Evolutionary conservation across 1,140 invertebrate genomes (phyloP).

Genomic region (Linepithema humile): DNA sequence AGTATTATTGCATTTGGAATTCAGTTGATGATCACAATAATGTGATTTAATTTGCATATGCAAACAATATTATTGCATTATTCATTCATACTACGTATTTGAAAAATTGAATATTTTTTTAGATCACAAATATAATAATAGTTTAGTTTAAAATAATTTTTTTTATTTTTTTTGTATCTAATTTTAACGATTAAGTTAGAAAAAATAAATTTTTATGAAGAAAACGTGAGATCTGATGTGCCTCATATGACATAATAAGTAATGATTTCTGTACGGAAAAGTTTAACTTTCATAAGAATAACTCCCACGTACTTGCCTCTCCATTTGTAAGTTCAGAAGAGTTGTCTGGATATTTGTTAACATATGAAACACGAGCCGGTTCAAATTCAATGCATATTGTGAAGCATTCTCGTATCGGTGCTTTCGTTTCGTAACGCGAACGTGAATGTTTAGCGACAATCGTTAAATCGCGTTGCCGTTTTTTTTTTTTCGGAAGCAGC

Average conservation of each 20-base stretch:
- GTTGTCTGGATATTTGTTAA: slow-evolving; percentile 7
- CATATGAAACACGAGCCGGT: not conserved
- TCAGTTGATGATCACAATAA: not conserved
- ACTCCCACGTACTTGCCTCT: no score
- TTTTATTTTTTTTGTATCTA: no score
- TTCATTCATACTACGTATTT: not conserved
- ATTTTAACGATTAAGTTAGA: not conserved
- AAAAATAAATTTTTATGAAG: not conserved
- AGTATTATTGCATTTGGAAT: not conserved
- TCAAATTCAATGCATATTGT: slow-evolving; percentile 17
- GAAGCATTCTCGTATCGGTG: not conserved
- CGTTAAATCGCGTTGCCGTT: slow-evolving; percentile 49
- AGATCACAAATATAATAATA: not conserved
- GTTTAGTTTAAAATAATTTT: not conserved
- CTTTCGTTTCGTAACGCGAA: slow-evolving; percentile 38
- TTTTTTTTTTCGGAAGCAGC: slow-evolving; percentile 1
- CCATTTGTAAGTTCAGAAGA: not conserved
- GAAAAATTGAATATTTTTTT: not conserved
- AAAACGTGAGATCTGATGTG: not conserved
- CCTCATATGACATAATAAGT: not conserved
- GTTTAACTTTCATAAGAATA: no score
- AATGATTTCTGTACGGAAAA: not conserved
- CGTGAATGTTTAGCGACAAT: slow-evolving; percentile 28
- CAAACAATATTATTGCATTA: not conserved
- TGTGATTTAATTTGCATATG: not conserved